Conservation (phyloP, 2,888 invertebrate genomes). For the Acrobasis repandana region DNA sequence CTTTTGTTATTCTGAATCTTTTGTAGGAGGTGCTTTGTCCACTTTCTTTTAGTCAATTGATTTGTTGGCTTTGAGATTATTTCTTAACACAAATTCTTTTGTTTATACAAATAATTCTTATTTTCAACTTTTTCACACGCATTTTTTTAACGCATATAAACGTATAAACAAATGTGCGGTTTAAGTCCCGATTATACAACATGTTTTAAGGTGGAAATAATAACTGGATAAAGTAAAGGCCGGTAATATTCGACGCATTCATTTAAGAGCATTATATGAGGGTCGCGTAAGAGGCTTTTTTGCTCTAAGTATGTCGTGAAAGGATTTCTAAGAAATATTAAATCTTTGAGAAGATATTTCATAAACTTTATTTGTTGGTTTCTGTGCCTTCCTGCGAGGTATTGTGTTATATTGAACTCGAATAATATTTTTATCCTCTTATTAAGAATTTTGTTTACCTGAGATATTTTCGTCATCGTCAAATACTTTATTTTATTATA, state of each 20-base stretch:
- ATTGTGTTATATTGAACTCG: not conserved
- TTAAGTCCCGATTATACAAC: not conserved
- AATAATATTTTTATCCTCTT: too few species aligned
- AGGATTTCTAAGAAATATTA: slow-evolving; percentile 25
- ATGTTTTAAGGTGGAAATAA: not conserved
- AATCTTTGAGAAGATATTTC: slow-evolving; percentile 12
- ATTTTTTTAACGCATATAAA: not conserved
- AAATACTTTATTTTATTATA: too few species aligned
- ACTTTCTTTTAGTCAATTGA: slow-evolving; percentile 48
- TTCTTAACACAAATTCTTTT: not conserved
- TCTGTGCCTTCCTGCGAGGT: not conserved
- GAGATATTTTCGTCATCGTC: too few species aligned
- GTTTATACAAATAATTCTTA: not conserved
- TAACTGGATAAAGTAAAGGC: slow-evolving; percentile 2
- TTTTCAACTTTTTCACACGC: not conserved
- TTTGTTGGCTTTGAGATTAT: slow-evolving; percentile 44
- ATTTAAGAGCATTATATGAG: slow-evolving; percentile 22
- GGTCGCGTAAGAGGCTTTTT: slow-evolving; percentile 28
- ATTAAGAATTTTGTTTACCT: too few species aligned
- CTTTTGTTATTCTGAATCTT: slow-evolving; percentile 50
- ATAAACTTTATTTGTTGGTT: not conserved
- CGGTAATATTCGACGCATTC: not conserved
- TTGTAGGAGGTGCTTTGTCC: slow-evolving; percentile 52
- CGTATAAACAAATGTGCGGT: not conserved
- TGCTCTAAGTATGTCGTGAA: slow-evolving; percentile 26